Evolutionary conservation across 2,797 vertebrate genomes (phyloP).

Genomic region (Clarias laeviceps): DNA sequence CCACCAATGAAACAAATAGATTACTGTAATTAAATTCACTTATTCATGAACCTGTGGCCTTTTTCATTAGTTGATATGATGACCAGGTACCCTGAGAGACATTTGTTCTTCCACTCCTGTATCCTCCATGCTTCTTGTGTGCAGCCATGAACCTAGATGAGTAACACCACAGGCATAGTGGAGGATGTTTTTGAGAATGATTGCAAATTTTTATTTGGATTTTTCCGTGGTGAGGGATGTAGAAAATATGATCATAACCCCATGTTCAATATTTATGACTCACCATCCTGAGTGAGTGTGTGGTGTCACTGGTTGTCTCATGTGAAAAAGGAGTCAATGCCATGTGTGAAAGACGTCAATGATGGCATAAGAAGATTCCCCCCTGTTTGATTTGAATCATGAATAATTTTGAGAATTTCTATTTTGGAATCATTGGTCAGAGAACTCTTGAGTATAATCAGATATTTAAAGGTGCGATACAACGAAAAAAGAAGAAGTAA

Average conservation of each 20-base stretch:
- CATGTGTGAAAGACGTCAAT: constrained; percentile 1
- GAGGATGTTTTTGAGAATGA: not conserved
- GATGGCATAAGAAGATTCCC: not conserved
- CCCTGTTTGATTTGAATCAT: not conserved
- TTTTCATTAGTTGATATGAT: constrained; percentile 23
- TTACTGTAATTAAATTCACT: constrained; percentile 1
- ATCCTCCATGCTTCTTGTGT: constrained; percentile 22
- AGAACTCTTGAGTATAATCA: not conserved
- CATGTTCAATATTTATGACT: constrained; percentile 2
- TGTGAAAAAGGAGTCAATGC: not conserved
- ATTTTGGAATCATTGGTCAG: not conserved
- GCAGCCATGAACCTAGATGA: not conserved
- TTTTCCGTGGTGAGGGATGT: not conserved
- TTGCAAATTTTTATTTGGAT: not conserved
- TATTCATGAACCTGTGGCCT: not conserved
- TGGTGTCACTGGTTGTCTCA: not conserved
- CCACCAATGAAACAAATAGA: not conserved
- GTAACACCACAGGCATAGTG: not conserved
- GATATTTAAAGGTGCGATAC: not conserved
- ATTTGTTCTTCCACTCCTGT: constrained; percentile 27
- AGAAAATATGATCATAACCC: not conserved
- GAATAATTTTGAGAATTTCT: not conserved
- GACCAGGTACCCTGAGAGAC: not conserved
- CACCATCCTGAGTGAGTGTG: not conserved
- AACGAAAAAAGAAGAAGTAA: not conserved